Percentiles rank a stretch among this genome's conserved stretches.
Evolutionary conservation across 2,888 invertebrate genomes (phyloP).

Genomic region (Macrosoma leucophasiata): DNA sequence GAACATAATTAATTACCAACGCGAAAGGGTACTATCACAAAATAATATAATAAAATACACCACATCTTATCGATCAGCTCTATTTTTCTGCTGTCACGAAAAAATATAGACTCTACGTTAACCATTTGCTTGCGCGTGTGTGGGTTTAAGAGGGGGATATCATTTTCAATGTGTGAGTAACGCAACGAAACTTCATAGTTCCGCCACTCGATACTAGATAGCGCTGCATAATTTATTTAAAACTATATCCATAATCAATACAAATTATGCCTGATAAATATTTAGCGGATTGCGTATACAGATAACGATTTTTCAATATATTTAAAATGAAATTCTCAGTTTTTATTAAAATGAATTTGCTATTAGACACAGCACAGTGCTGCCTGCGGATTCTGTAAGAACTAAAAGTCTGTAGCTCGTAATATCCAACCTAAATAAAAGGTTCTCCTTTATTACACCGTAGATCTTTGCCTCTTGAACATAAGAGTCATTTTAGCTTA

Average conservation of each 20-base stretch:
- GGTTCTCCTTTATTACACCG: too few species aligned
- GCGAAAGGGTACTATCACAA: too few species aligned
- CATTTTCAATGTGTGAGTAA: slow-evolving; percentile 28
- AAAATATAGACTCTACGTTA: too few species aligned
- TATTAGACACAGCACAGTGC: slow-evolving; percentile 34
- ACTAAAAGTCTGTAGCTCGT: slow-evolving; percentile 45
- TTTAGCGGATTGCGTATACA: not conserved
- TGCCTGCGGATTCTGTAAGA: slow-evolving; percentile 47
- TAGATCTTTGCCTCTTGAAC: slow-evolving; percentile 23
- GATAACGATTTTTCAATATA: not conserved
- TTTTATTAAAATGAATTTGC: not conserved
- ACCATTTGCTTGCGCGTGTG: too few species aligned
- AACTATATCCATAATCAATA: too few species aligned
- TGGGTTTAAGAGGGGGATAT: slow-evolving; percentile 10
- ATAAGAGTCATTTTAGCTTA: slow-evolving; percentile 42
- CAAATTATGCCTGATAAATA: not conserved
- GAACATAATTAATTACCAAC: too few species aligned
- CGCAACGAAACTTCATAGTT: slow-evolving; percentile 35
- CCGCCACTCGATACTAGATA: slow-evolving; percentile 61
- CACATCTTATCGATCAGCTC: too few species aligned
- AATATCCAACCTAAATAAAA: too few species aligned
- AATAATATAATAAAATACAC: too few species aligned
- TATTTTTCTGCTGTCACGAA: too few species aligned
- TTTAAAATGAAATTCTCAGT: not conserved
- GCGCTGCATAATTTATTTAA: slow-evolving; percentile 37